A percentile compares a stretch with the other conserved stretches of the same genome.
These are phyloP conservation scores for Alca torda DNA, from an alignment of 2,797 vertebrate genomes.

Conservation along the genomic window DNA sequence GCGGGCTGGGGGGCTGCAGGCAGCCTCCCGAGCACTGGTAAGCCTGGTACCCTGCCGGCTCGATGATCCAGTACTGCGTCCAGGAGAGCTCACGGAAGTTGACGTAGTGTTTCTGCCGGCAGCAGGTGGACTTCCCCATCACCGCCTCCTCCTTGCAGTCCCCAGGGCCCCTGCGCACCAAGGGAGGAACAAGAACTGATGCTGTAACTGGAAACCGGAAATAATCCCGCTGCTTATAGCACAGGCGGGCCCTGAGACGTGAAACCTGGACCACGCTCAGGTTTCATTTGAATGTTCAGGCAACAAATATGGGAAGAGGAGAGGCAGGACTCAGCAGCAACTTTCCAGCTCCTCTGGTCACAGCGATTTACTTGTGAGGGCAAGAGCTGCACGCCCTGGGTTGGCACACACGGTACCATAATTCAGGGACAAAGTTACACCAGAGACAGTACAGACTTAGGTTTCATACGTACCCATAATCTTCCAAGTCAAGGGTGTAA, in stretches of 20 bases:
- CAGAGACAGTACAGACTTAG: neutral
- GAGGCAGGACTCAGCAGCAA: neutral
- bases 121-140: slow-evolving; percentile 73
- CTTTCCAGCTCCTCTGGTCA: neutral
- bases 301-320: neutral
- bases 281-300: neutral
- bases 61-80: slow-evolving; percentile 88
- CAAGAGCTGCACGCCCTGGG: neutral
- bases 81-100: slow-evolving; percentile 85
- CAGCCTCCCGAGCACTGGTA: slow-evolving; percentile 79
- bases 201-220: neutral
- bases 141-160: slow-evolving; percentile 75
- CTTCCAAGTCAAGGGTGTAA: slow-evolving; percentile 89
- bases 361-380: neutral
- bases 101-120: slow-evolving; percentile 83
- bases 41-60: slow-evolving; percentile 85
- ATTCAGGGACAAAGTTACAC: neutral
- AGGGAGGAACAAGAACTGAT: neutral
- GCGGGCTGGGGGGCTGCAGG: slow-evolving; percentile 49
- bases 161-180: slow-evolving; percentile 76
- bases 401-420: neutral
- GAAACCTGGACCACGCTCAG: neutral
- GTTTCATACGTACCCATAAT: slow-evolving; percentile 85
- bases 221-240: neutral
- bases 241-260: fast-evolving